These are phyloP conservation scores for Pangasianodon hypophthalmus DNA, from an alignment of 2,113 vertebrate species.

Conservation along the genomic window DNA sequence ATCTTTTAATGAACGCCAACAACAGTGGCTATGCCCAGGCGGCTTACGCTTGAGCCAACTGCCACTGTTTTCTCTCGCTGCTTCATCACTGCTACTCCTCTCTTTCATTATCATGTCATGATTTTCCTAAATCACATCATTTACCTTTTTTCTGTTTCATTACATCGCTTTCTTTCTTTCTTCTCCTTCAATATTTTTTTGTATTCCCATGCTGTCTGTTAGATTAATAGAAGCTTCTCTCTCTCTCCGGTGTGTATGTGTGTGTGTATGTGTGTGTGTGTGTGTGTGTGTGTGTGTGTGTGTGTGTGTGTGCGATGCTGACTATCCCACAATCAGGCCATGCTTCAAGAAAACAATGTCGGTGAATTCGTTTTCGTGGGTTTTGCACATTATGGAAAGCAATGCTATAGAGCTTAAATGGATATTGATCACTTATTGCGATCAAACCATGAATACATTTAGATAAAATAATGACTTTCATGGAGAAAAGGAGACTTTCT, in stretches of 20 bases:
- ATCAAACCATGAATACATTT: slow-evolving; percentile 57
- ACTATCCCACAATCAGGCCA: slow-evolving; percentile 25
- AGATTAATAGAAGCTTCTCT: neutral
- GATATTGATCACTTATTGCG: slow-evolving; percentile 52
- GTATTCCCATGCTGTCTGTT: neutral
- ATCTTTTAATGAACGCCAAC: neutral
- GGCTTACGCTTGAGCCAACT: neutral
- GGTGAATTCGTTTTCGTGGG: slow-evolving; percentile 41
- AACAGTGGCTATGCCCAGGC: neutral
- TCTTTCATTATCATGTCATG: neutral
- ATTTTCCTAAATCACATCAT: neutral
- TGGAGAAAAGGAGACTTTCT: neutral
- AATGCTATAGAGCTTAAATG: slow-evolving; percentile 51
- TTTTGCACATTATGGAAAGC: slow-evolving; percentile 46
- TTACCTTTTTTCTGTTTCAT: neutral
- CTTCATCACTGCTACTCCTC: neutral
- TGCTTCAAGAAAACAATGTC: slow-evolving; percentile 49
- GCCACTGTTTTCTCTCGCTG: neutral
- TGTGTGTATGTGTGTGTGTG: neutral
- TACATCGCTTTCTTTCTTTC: neutral
- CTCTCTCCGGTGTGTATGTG: slow-evolving; percentile 7
- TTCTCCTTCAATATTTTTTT: neutral
- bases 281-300: neutral
- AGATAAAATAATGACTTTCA: slow-evolving; percentile 49
- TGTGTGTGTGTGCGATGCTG: neutral